Conservation (phyloP, 2,113 vertebrate species). For the Haemorhous mexicanus region DNA sequence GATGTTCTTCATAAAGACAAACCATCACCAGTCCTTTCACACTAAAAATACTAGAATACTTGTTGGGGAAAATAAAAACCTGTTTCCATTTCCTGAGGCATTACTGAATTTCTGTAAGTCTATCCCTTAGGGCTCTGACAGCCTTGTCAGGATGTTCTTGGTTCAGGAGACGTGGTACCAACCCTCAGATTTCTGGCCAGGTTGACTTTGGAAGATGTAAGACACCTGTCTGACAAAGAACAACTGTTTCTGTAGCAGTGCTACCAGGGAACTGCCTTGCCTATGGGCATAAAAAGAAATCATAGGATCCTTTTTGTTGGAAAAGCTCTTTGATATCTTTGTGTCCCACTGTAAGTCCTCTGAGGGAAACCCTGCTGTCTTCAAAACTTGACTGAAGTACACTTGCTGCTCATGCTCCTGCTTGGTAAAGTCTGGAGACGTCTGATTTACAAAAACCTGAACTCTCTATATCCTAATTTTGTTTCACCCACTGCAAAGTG, state of each 20-base stretch:
- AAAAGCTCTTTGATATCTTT: neutral
- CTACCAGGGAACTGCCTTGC: neutral
- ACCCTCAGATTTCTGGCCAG: neutral
- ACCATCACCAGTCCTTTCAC: neutral
- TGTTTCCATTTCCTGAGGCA: neutral
- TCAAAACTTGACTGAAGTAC: neutral
- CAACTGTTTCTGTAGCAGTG: neutral
- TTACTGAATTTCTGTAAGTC: neutral
- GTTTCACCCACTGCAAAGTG: neutral
- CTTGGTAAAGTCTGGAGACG: neutral
- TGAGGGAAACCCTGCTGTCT: neutral
- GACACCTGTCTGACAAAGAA: neutral
- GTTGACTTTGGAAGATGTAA: neutral
- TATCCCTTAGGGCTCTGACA: neutral
- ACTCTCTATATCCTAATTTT: neutral
- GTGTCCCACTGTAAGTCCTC: neutral
- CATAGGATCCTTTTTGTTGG: neutral
- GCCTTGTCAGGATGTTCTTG: neutral
- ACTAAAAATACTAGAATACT: neutral
- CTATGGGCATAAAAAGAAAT: neutral
- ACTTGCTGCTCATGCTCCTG: neutral
- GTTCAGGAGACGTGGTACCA: neutral
- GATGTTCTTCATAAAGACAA: neutral
- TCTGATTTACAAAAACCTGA: neutral
- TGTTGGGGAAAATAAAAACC: fast-evolving